Base-by-base conservation (phyloP, 2,113 vertebrate species). In the Mellivora capensis region DNA sequence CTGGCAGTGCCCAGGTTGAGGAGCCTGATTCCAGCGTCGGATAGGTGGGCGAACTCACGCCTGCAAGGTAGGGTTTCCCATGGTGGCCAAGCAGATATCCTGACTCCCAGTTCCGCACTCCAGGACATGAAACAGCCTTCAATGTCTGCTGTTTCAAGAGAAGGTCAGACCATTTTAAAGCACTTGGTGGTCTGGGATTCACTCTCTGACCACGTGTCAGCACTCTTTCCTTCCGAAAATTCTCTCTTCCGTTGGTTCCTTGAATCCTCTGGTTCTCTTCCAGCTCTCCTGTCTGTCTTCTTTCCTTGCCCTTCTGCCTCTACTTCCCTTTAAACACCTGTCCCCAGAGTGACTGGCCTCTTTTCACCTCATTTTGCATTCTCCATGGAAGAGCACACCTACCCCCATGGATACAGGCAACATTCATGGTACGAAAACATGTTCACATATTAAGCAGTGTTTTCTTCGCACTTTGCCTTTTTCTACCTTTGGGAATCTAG, bases 21-120 rank as follows among this genome's bases (percentile, higher is more conserved):
- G 29, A 29, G 8, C 31, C 9, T 3, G 12, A 52, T 7, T 34
- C 77, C 44, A n/a, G 18, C 44, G 2, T 31, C 31, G 4, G 4
- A 9, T 1, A 25, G 52, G 21, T 57, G 79, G 21, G 79, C 13
- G 7, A 21, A n/a, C 1, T 13, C 20, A 6, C 0, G 12, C 34
- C 10, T 7, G 12, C 10, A 14, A n/a, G 9, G 77, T 2, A 12
- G n/a, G 34, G 54, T 29, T 52, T 59, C 59, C 11, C 6, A 3
- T 7, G 31, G 44, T 62, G 3, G 27, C 44, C 25, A 15, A 47
- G 12, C 21, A 17, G 23, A 0, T 8, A 7, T 27, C 85, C 84
- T 11, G 47, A 13, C 84, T 12, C 85, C 47, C 15, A 44, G 61
- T 0, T 86, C 42, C 25, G 23, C 7, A 15, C 47, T 64, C 27